Percentiles rank a stretch among this genome's conserved stretches.
Conservation (phyloP, 2,113 vertebrate species). For the Lampris incognitus region DNA sequence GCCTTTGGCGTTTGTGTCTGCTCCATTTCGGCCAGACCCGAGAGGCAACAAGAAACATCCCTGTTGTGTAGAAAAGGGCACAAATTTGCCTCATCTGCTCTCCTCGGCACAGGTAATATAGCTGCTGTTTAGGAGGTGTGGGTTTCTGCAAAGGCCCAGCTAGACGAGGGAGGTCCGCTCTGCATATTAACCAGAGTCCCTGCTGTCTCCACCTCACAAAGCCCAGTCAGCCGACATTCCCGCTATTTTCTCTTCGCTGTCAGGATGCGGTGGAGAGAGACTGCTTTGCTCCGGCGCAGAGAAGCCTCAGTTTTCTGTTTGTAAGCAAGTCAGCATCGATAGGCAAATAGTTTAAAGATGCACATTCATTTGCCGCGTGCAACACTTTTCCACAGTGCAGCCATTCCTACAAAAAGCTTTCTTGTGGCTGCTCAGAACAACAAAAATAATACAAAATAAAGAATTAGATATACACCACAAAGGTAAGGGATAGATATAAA, state of each 20-base stretch:
- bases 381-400: too few species aligned
- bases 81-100: conserved; percentile 64
- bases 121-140: conserved; percentile 61
- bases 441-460: too few species aligned
- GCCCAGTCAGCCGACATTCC: conserved; percentile 72
- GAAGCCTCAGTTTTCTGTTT: conserved; percentile 29
- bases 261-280: conserved; percentile 57
- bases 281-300: conserved; percentile 8
- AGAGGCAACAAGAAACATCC: conserved; percentile 26
- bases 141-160: conserved; percentile 72
- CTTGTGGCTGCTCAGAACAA: too few species aligned
- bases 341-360: conserved; percentile 37
- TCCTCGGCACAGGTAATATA: conserved; percentile 68
- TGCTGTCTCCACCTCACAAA: conserved; percentile 52
- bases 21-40: conserved; percentile 31
- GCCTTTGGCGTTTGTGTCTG: conserved; percentile 3
- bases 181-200: conserved; percentile 74
- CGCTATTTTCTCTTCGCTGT: conserved; percentile 67
- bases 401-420: too few species aligned
- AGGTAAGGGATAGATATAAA: too few species aligned
- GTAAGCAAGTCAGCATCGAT: conserved; percentile 46
- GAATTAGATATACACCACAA: too few species aligned
- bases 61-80: conserved; percentile 39
- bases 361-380: too few species aligned
- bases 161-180: conserved; percentile 60